Evolutionary conservation across 2,888 invertebrate species (phyloP), one percentile per base, ranked within the genome.

Genomic region (Tetragnatha montana): DNA sequence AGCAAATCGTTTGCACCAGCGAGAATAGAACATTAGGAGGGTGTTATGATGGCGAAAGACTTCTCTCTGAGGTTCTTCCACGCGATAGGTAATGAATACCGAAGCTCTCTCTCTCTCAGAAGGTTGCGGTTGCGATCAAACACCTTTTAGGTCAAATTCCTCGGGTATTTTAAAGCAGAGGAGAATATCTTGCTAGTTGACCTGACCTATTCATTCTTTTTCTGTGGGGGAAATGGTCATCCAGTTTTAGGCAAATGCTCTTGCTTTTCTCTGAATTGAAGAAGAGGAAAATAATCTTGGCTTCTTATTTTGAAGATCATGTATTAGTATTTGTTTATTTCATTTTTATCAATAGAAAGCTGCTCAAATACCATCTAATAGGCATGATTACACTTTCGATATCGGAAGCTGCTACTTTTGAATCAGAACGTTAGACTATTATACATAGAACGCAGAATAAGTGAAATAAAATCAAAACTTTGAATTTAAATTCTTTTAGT

Each of bases 81-180:
- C 81, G 51, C 73, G 73, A 21, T 7, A 74, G 14, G 49, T 22
- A 74, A 74, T 82, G 82, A 74, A 74, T 73, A 35, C 51, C 21
- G 50, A 73, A 50, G 51, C 35, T 17, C 22, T 19, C 22, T 60
- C 22, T 35, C 17, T n/a, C 47, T 6, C 19, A 68, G 49, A 60
- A 35, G n/a, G 75, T 35, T 60, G 47, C 60, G 69, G 68, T 75
- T 74, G 68, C 73, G 51, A 12, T 10, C 50, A 51, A 50, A 60
- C 70, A 50, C 35, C 49, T 80, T 87, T 80, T 74, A 73, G 87
- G 87, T 87, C 87, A 87, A 87, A 87, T 87, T 87, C 87, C 68
- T 50, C 12, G n/a, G 47, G 69, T 81, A 50, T 73, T 82, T 82
- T 82, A 19, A 19, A 22, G 50, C 69, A 35, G n/a, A 22, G 79